phyloP scores from a whole-genome alignment of 2,113 vertebrate genomes.

The Alexandromys fortis region DNA sequence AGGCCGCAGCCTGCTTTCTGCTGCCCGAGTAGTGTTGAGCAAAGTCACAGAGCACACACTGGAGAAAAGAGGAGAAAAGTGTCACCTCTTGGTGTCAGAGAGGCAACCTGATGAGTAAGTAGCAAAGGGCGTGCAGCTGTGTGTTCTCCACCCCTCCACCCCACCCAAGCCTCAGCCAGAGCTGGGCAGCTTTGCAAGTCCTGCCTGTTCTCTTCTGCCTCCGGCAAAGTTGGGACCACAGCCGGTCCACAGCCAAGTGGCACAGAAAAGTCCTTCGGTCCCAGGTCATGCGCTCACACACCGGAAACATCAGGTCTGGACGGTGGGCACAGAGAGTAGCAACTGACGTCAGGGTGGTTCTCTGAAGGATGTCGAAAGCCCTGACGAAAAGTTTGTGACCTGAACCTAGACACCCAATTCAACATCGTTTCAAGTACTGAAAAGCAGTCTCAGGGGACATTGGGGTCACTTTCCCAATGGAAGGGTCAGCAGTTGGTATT shows the following conservation, averaged over 20 bases:
- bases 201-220: not conserved
- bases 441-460: conserved; percentile 90
- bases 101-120: not conserved
- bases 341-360: conserved; percentile 93
- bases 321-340: conserved; percentile 86
- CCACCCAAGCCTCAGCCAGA: not conserved
- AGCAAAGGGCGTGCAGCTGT: not conserved
- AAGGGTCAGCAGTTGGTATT: conserved; percentile 77
- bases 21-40: fast-evolving
- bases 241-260: conserved; percentile 89
- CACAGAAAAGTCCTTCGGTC: conserved; percentile 91
- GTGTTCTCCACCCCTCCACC: not conserved
- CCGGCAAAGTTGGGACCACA: conserved; percentile 88
- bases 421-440: conserved; percentile 94
- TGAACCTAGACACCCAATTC: conserved; percentile 93
- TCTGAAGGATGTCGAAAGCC: conserved; percentile 88
- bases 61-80: not conserved
- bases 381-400: conserved; percentile 88
- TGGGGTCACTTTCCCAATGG: conserved; percentile 92
- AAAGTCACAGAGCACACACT: not conserved
- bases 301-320: conserved; percentile 89
- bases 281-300: conserved; percentile 92
- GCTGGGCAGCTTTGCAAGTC: not conserved
- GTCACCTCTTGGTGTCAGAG: not conserved
- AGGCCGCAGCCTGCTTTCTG: not conserved